These are phyloP conservation scores for Myiotriccus ornatus DNA, from an alignment of 2,797 vertebrate species.

Conservation along the genomic window DNA sequence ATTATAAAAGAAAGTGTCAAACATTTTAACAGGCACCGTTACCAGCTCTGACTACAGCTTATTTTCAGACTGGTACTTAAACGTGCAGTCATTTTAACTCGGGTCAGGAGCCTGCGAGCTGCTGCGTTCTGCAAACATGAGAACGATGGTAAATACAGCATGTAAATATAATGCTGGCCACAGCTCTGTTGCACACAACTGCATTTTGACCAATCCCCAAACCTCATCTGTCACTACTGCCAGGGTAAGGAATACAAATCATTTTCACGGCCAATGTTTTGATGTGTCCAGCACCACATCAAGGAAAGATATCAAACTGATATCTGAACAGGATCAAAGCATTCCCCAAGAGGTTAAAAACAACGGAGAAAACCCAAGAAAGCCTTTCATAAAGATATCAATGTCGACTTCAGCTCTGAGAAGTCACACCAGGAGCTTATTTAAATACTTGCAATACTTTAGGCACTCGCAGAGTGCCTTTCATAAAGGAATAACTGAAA, in stretches of 20 bases:
- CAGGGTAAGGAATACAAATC: neutral
- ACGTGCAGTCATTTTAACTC: neutral
- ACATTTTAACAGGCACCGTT: neutral
- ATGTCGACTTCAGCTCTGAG: neutral
- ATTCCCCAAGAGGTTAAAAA: neutral
- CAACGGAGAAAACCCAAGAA: neutral
- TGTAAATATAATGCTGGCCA: neutral
- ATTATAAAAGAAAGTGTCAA: neutral
- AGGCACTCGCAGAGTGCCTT: neutral
- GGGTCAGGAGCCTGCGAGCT: neutral
- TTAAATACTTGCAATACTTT: slow-evolving; percentile 34
- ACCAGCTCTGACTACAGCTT: neutral
- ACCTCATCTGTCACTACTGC: neutral
- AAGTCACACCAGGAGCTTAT: neutral
- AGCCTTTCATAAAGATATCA: neutral
- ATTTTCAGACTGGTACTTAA: neutral
- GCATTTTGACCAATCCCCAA: neutral
- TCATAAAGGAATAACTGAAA: slow-evolving; percentile 25
- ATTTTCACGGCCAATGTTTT: fast-evolving
- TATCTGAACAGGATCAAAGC: neutral
- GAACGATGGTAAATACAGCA: neutral
- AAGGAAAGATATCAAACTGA: neutral
- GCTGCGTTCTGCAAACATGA: neutral
- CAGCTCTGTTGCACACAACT: neutral
- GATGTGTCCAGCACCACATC: neutral